Conservation (phyloP, 2,888 invertebrate genomes). For the Nyleta sp. region DNA sequence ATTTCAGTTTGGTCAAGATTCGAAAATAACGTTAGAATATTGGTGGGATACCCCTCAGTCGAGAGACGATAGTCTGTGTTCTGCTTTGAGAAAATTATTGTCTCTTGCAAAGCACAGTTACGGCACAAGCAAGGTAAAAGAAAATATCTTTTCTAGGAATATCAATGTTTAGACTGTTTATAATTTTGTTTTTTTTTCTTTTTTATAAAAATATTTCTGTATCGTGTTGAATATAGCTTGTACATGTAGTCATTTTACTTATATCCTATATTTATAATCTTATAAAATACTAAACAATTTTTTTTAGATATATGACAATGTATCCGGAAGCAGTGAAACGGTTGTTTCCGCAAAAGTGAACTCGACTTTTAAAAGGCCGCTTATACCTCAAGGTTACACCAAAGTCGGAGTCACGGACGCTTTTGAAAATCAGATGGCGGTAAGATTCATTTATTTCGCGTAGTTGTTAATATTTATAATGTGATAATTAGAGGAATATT, state of each 20-base stretch:
- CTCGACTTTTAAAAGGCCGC: conserved; percentile 78
- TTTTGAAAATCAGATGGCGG: conserved; percentile 83
- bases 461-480: no score
- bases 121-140: conserved; percentile 80
- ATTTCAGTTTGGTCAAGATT: conserved; percentile 88
- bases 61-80: conserved; percentile 74
- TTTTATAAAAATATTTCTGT: no score
- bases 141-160: no score
- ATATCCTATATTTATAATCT: no score
- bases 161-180: background rate
- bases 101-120: conserved; percentile 83
- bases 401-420: conserved; percentile 79
- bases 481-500: no score
- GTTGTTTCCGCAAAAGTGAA: conserved; percentile 79
- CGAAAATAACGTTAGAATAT: conserved; percentile 90
- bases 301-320: conserved; percentile 76
- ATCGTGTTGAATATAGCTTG: no score
- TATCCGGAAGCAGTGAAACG: conserved; percentile 79
- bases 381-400: conserved; percentile 79
- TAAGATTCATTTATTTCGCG: conserved; percentile 74
- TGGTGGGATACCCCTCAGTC: conserved; percentile 87
- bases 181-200: no score
- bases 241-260: no score
- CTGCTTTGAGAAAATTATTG: conserved; percentile 80
- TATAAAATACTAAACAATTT: background rate